phyloP scores from a whole-genome alignment of 2,113 vertebrate genomes.

The Mus pahari region DNA sequence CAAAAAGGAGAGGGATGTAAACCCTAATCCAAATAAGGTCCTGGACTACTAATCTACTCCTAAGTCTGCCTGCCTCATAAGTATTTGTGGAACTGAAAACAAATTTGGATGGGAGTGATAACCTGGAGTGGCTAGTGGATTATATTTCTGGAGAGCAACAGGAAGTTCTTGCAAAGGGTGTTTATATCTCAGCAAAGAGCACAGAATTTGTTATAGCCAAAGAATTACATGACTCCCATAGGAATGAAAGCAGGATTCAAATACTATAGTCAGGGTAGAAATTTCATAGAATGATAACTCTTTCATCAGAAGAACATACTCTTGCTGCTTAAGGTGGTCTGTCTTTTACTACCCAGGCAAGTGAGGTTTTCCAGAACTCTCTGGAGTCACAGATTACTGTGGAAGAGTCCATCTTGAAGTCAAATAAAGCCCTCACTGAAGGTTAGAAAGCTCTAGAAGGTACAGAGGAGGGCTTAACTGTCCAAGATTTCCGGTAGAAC shows the following conservation, averaged over 20 bases:
- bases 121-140: too few relatives aligned
- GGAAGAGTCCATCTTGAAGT: slow-evolving; percentile 55
- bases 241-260: neutral
- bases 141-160: neutral
- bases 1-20: neutral
- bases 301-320: neutral
- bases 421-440: slow-evolving; percentile 54
- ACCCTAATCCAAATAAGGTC: neutral
- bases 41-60: neutral
- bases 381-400: neutral
- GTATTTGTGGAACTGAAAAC: neutral
- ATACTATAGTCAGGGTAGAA: neutral
- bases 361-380: neutral
- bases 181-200: neutral
- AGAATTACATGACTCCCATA: neutral
- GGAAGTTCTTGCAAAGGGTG: neutral
- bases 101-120: neutral
- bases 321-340: neutral
- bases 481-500: too few relatives aligned
- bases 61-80: neutral
- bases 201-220: neutral
- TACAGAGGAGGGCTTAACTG: too few relatives aligned
- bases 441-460: too few relatives aligned
- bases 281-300: neutral
- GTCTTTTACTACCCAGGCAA: neutral